These are phyloP conservation scores for Uria lomvia DNA, from an alignment of 2,113 vertebrate species.

Conservation along the genomic window DNA sequence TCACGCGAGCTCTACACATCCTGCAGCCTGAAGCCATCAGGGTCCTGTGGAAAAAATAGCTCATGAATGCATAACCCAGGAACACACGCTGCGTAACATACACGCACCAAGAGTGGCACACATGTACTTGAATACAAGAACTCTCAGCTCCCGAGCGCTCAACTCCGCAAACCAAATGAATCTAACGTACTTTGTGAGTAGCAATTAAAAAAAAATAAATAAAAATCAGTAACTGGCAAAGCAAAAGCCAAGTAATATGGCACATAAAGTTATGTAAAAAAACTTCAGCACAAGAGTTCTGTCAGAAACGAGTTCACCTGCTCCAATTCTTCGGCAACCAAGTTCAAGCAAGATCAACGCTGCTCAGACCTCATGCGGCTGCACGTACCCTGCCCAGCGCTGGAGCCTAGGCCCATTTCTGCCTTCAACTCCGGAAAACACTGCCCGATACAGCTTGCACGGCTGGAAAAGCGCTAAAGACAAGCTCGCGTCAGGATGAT, in stretches of 20 bases:
- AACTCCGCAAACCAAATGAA: background rate
- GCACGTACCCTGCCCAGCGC: fast-evolving
- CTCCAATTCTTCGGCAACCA: background rate
- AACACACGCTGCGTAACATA: fast-evolving
- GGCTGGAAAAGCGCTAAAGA: background rate
- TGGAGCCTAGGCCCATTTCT: background rate
- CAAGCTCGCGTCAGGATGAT: background rate
- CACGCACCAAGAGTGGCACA: fast-evolving
- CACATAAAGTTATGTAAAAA: background rate
- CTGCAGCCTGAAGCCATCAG: background rate
- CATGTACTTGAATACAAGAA: background rate
- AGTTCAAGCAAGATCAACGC: background rate
- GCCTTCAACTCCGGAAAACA: background rate
- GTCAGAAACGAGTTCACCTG: background rate
- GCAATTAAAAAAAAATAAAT: background rate
- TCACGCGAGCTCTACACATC: background rate
- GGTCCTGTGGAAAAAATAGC: background rate
- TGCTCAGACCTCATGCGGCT: background rate
- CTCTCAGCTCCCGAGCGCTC: fast-evolving
- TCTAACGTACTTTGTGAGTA: background rate
- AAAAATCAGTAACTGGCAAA: background rate
- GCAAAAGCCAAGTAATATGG: background rate
- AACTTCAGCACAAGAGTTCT: background rate
- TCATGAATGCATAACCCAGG: background rate
- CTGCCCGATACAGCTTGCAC: background rate